phyloP scores from a whole-genome alignment of 2,888 invertebrate species.

The Luperina testacea region DNA sequence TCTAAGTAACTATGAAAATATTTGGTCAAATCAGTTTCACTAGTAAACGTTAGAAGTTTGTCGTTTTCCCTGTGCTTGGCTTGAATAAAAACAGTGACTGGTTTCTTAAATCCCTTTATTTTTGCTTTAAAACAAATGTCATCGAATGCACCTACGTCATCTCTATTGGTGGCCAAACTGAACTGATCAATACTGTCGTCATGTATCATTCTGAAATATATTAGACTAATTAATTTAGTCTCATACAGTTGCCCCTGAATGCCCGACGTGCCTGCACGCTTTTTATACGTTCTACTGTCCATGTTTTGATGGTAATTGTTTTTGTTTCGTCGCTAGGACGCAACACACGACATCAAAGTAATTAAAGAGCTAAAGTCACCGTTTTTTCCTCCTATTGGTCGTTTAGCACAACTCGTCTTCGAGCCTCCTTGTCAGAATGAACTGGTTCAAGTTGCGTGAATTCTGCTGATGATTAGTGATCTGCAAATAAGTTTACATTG shows the following conservation, averaged over 20 bases:
- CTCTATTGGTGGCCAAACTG: constrained; percentile 57
- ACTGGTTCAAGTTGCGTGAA: no score
- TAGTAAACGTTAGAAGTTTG: not conserved
- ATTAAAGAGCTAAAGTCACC: no score
- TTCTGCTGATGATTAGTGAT: no score
- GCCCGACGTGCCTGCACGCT: no score
- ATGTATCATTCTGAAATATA: constrained; percentile 50
- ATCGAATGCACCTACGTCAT: constrained; percentile 59
- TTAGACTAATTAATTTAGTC: constrained; percentile 57
- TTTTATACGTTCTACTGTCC: no score
- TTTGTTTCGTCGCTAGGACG: no score
- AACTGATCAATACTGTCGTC: constrained; percentile 50
- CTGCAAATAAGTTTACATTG: no score
- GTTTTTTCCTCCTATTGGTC: no score
- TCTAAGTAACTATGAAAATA: constrained; percentile 51
- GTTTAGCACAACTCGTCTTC: no score
- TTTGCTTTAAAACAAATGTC: constrained; percentile 58
- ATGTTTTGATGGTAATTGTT: no score
- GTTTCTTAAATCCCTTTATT: constrained; percentile 31
- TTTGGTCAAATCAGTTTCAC: constrained; percentile 29
- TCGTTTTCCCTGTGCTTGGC: constrained; percentile 58
- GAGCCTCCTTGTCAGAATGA: no score
- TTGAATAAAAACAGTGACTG: constrained; percentile 54
- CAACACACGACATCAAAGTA: no score
- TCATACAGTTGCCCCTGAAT: constrained; percentile 62